phyloP scores from a whole-genome alignment of 2,797 vertebrate genomes.

The Notamacropus eugenii region DNA sequence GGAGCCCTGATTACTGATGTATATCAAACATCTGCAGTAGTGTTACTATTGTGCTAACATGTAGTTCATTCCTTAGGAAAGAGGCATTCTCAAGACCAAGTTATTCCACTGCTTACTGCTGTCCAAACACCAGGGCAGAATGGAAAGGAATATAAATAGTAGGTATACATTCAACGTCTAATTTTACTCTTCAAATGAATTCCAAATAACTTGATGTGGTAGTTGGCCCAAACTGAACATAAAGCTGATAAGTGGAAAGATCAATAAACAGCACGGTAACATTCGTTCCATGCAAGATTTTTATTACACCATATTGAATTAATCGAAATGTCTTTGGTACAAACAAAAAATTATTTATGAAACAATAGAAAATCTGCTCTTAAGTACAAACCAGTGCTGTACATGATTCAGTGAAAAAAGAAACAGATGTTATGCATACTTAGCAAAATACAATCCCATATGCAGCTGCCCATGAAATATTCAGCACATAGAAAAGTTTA shows the following conservation, averaged over 20 bases:
- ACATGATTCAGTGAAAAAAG: slow-evolving; percentile 76
- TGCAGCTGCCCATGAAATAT: slow-evolving; percentile 80
- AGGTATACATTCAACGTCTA: slow-evolving; percentile 5
- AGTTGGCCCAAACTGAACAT: slow-evolving; percentile 55
- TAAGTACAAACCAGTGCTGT: slow-evolving; percentile 54
- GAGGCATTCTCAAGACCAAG: slow-evolving; percentile 41
- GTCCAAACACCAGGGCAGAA: slow-evolving; percentile 20
- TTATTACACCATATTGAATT: slow-evolving; percentile 78
- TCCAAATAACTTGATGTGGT: slow-evolving; percentile 40
- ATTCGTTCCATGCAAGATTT: slow-evolving; percentile 55
- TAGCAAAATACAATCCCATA: slow-evolving; percentile 72
- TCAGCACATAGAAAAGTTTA: slow-evolving; percentile 72
- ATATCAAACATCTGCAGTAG: neutral
- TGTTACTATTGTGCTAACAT: slow-evolving; percentile 6
- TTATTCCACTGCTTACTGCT: neutral
- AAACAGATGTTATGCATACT: slow-evolving; percentile 80
- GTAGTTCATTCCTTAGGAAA: slow-evolving; percentile 33
- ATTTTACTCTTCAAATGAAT: slow-evolving; percentile 47
- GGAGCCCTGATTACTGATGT: neutral
- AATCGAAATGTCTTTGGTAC: slow-evolving; percentile 78
- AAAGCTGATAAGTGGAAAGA: slow-evolving; percentile 57
- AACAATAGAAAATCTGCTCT: slow-evolving; percentile 81
- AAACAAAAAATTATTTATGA: slow-evolving; percentile 81
- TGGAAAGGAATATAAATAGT: neutral
- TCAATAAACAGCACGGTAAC: slow-evolving; percentile 71